These are phyloP conservation scores for Dryomyza anilis DNA, from an alignment of 2,888 invertebrate genomes.

Conservation along the genomic window DNA sequence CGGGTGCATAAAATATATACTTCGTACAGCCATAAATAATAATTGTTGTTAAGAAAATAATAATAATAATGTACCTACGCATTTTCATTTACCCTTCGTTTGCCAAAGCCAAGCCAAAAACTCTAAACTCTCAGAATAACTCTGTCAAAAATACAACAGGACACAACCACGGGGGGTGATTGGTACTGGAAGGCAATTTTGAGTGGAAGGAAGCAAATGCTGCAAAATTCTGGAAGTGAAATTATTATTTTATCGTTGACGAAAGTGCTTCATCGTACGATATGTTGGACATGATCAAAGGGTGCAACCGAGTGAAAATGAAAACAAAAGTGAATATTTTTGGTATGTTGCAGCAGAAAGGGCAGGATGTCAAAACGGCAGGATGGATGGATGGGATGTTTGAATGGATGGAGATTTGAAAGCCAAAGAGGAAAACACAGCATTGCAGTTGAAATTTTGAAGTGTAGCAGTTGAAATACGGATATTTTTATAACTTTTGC, in stretches of 20 bases:
- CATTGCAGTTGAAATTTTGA: constrained; percentile 5
- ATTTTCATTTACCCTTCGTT: constrained; percentile 51
- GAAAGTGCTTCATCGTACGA: constrained; percentile 29
- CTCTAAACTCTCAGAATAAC: too few species aligned
- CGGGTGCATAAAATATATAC: constrained; percentile 22
- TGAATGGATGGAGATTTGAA: not conserved
- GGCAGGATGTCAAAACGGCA: not conserved
- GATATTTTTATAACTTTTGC: constrained; percentile 44
- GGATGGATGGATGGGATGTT: not conserved
- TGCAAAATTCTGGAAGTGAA: constrained; percentile 14
- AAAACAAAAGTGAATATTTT: constrained; percentile 19
- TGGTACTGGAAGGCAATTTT: too few species aligned
- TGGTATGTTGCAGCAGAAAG: not conserved
- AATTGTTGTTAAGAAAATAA: constrained; percentile 44
- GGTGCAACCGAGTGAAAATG: constrained; percentile 27
- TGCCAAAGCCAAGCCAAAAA: too few species aligned
- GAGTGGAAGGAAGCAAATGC: too few species aligned
- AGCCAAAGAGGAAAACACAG: too few species aligned
- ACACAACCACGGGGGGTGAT: not conserved
- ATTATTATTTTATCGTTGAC: constrained; percentile 13
- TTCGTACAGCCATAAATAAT: constrained; percentile 53
- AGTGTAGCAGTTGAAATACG: constrained; percentile 19
- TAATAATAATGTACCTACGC: constrained; percentile 41
- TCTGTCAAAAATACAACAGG: too few species aligned
- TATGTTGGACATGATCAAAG: constrained; percentile 28